phyloP scores from a whole-genome alignment of 1,140 invertebrate species.

The Octopus bimaculoides region DNA sequence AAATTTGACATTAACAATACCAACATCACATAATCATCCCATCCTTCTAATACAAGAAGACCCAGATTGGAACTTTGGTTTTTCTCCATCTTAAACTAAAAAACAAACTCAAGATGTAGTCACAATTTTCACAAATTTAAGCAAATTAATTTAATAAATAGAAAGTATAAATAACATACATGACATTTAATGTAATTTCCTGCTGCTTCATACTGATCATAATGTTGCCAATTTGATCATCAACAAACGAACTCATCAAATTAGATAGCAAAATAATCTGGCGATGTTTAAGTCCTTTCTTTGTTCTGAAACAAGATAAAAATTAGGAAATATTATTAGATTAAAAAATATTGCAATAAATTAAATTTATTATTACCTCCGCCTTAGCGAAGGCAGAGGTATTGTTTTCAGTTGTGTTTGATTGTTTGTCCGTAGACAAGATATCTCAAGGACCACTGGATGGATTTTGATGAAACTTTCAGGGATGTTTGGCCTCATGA shows the following conservation, averaged over 20 bases:
- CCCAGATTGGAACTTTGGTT: background rate
- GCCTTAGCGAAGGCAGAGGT: too few relatives aligned
- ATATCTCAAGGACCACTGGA: too few relatives aligned
- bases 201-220: constrained; percentile 50
- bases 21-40: too few relatives aligned
- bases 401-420: too few relatives aligned
- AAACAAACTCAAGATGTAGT: too few relatives aligned
- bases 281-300: constrained; percentile 48
- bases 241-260: constrained; percentile 52
- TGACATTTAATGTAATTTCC: constrained; percentile 55
- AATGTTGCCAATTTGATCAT: constrained; percentile 55
- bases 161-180: constrained; percentile 48
- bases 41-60: background rate
- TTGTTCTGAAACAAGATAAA: constrained; percentile 44
- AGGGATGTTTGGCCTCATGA: too few relatives aligned
- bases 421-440: too few relatives aligned
- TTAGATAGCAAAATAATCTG: constrained; percentile 56
- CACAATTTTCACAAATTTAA: too few relatives aligned
- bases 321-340: background rate
- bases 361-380: too few relatives aligned
- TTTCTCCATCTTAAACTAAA: background rate
- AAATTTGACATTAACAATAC: too few relatives aligned
- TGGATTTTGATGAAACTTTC: too few relatives aligned
- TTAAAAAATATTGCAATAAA: too few relatives aligned
- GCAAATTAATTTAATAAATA: background rate